Conservation (phyloP, 2,113 vertebrate genomes). For the Lagenorhynchus albirostris region DNA sequence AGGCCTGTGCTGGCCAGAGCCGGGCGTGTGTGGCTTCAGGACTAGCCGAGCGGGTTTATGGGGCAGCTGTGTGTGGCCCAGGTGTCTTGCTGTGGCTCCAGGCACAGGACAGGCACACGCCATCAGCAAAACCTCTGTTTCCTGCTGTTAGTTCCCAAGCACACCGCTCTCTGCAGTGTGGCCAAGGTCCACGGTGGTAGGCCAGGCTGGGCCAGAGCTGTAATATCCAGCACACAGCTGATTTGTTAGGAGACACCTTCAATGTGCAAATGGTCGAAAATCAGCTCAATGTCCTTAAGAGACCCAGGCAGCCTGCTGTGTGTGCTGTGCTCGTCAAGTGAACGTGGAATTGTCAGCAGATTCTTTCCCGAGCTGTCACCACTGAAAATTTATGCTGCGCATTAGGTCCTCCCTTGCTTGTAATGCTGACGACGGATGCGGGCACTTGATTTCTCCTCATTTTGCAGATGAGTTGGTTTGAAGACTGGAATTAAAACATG, state of each 20-base stretch:
- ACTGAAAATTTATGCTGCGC: constrained; percentile 7
- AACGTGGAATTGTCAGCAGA: constrained; percentile 22
- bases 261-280: background rate
- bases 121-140: background rate
- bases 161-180: background rate
- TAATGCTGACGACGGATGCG: background rate
- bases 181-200: background rate
- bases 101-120: fast-evolving
- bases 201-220: background rate
- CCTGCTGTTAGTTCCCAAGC: background rate
- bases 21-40: background rate
- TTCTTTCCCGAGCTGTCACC: constrained; percentile 44
- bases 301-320: background rate
- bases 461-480: constrained; percentile 62
- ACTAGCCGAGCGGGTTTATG: background rate
- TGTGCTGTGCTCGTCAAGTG: background rate
- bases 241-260: background rate
- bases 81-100: background rate
- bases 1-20: background rate
- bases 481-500: constrained; percentile 14
- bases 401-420: constrained; percentile 41
- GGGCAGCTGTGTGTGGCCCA: fast-evolving
- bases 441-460: constrained; percentile 32
- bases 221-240: background rate
- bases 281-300: constrained; percentile 26